Percentiles rank a stretch among this genome's conserved stretches.
Evolutionary conservation across 2,113 vertebrate genomes (phyloP).

Genomic region (Motacilla alba): DNA sequence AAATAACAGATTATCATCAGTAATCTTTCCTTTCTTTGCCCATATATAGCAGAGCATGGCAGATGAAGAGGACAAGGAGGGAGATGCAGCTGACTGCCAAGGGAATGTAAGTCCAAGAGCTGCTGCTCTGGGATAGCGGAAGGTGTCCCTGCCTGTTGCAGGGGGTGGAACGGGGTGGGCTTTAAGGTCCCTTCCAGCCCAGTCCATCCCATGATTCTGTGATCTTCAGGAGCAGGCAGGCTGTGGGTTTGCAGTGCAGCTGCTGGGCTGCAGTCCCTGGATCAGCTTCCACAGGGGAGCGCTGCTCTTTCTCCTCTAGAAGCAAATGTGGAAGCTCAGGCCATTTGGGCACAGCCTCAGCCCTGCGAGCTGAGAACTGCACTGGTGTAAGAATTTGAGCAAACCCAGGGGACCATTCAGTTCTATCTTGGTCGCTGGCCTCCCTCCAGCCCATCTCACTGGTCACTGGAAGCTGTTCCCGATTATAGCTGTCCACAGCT

Average conservation of each 20-base stretch:
- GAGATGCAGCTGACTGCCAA: conserved; percentile 72
- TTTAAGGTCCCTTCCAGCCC: neutral
- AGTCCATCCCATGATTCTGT: rapidly evolving
- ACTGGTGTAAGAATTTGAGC: neutral
- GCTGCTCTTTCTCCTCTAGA: neutral
- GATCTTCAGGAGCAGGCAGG: neutral
- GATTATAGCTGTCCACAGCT: neutral
- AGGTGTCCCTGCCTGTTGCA: neutral
- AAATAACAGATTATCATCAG: neutral
- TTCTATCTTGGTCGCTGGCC: neutral
- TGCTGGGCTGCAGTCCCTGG: neutral
- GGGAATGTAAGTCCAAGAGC: conserved; percentile 70
- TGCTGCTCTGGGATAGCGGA: neutral
- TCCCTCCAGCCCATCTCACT: neutral
- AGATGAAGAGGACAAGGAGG: conserved; percentile 73
- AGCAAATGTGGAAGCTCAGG: neutral
- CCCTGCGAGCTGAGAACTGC: neutral
- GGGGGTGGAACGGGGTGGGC: rapidly evolving
- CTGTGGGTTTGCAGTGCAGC: neutral
- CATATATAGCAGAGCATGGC: conserved; percentile 69
- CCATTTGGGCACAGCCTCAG: neutral
- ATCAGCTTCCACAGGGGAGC: neutral
- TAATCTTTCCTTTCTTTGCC: conserved; percentile 42
- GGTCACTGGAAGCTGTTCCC: neutral
- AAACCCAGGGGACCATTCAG: neutral